These are phyloP conservation scores for Allochrocebus solatus DNA, from an alignment of 2,797 vertebrate species.

Conservation along the genomic window DNA sequence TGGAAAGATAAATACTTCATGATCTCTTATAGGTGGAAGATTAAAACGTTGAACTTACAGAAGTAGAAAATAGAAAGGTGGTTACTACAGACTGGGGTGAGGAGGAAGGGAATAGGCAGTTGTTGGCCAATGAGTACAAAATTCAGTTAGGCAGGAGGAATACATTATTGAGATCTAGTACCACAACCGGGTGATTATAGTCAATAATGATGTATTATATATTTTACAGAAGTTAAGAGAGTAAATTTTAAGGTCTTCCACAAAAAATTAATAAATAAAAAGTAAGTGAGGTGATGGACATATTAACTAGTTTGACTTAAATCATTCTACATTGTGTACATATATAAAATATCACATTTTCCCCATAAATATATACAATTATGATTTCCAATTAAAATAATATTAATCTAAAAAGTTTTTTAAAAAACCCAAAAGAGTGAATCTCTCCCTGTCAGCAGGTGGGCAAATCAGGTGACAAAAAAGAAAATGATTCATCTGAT, in stretches of 20 bases:
- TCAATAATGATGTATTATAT: neutral
- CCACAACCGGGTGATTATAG: neutral
- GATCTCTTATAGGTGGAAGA: neutral
- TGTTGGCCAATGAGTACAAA: neutral
- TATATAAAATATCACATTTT: neutral
- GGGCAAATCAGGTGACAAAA: slow-evolving; percentile 32
- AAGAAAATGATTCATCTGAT: slow-evolving; percentile 45
- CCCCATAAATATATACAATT: neutral
- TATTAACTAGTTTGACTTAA: neutral
- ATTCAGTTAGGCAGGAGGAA: neutral
- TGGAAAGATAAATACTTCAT: neutral
- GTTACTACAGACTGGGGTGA: neutral
- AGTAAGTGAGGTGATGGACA: neutral
- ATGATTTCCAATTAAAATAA: neutral
- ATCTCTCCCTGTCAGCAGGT: slow-evolving; percentile 28
- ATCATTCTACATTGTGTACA: neutral
- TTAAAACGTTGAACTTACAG: neutral
- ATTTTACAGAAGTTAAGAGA: neutral
- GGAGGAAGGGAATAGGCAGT: neutral
- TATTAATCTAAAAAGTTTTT: neutral
- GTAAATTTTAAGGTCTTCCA: neutral
- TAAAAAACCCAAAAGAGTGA: neutral
- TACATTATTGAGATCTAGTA: too few species aligned
- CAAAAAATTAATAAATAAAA: neutral
- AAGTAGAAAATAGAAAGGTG: neutral